Conservation (phyloP, 1,140 invertebrate species). For the Teleopsis dalmanni region DNA sequence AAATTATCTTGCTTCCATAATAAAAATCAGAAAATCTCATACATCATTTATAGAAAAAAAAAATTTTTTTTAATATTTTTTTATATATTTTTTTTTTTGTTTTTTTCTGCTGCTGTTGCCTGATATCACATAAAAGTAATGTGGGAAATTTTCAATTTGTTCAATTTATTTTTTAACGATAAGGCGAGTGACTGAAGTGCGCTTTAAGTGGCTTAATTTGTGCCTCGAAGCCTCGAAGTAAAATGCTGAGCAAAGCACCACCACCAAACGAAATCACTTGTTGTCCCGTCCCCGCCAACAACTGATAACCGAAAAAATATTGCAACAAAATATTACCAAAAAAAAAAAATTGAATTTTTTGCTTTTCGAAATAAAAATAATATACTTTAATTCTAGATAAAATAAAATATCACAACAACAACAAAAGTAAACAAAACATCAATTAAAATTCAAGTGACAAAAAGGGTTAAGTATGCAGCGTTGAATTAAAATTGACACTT, state of each 20-base stretch:
- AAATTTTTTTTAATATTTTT: no score
- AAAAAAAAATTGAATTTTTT: no score
- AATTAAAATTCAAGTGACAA: conserved; percentile 14
- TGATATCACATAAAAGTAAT: background rate
- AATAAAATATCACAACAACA: no score
- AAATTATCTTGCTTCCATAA: no score
- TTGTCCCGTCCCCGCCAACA: background rate
- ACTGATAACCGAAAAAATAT: no score
- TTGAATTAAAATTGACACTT: conserved; percentile 8
- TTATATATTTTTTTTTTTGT: background rate
- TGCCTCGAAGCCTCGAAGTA: no score
- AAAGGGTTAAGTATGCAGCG: conserved; percentile 2
- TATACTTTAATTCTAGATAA: no score
- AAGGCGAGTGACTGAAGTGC: background rate
- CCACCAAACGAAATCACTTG: conserved; percentile 1
- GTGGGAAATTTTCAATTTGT: conserved; percentile 8
- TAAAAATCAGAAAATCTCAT: no score
- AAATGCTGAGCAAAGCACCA: no score
- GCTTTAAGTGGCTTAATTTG: conserved; percentile 5
- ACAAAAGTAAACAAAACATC: conserved; percentile 15
- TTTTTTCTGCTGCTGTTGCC: background rate
- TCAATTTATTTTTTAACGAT: background rate
- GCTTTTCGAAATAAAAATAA: no score
- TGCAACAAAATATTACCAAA: no score
- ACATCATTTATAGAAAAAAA: no score